A percentile compares a stretch with the other conserved stretches of the same genome.
Conservation (phyloP, 2,888 invertebrate genomes). For the Yponomeuta evonymella region DNA sequence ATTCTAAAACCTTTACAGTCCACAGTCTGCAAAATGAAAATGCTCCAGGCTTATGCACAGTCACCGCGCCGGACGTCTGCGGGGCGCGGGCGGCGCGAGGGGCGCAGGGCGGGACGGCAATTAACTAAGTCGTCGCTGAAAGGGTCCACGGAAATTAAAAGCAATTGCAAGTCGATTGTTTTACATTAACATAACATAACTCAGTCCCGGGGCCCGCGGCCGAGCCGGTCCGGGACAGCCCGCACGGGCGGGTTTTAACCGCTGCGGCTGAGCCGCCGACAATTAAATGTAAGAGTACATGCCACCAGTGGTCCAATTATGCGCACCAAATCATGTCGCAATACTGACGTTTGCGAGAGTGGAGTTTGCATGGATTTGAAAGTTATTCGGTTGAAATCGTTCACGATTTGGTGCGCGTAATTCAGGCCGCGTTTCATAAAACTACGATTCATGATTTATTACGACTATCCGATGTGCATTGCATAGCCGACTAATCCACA, state of each 20-base stretch:
- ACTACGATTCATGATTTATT: too few species aligned
- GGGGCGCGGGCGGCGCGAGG: not conserved
- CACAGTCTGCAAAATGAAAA: not conserved
- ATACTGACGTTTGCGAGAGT: too few species aligned
- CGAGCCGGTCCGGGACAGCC: not conserved
- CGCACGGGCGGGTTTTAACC: not conserved
- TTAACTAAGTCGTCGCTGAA: slow-evolving; percentile 3
- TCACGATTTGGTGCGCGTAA: too few species aligned
- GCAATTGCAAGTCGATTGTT: slow-evolving; percentile 3
- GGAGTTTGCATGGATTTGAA: too few species aligned
- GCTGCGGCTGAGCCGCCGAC: not conserved
- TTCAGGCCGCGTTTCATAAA: too few species aligned
- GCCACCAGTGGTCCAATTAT: too few species aligned
- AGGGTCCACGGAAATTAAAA: slow-evolving; percentile 1
- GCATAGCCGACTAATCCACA: too few species aligned
- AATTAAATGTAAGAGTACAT: not conserved
- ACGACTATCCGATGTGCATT: too few species aligned
- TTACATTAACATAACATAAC: slow-evolving; percentile 1
- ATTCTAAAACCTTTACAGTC: too few species aligned
- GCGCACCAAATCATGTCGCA: too few species aligned
- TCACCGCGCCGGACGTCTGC: not conserved
- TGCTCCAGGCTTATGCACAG: not conserved
- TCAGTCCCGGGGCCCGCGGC: not conserved
- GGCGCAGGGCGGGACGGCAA: not conserved
- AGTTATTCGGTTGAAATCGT: too few species aligned